A percentile compares a stretch with the other conserved stretches of the same genome.
Conservation (phyloP, 2,888 invertebrate species). For the Eurois occulta region DNA sequence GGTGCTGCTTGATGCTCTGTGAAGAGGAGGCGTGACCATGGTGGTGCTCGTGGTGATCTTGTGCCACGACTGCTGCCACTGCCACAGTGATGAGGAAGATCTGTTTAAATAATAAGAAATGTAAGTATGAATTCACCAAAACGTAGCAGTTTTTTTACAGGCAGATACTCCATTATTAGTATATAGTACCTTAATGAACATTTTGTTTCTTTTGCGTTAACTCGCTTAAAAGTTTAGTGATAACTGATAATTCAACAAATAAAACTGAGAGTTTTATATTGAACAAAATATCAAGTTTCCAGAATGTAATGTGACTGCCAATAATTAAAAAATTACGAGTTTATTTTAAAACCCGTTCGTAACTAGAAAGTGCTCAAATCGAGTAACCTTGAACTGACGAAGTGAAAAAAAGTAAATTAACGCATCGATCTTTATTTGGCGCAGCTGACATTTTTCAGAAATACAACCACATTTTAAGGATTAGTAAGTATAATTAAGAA, state of each 20-base stretch:
- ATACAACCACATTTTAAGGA: neutral
- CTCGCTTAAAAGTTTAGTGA: neutral
- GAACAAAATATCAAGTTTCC: conserved; percentile 17
- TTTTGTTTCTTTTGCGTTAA: conserved; percentile 2
- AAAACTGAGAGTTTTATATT: conserved; percentile 31
- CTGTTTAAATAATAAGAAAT: conserved; percentile 6
- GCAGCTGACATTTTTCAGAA: neutral
- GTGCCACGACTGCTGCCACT: conserved; percentile 5
- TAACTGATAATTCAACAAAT: conserved; percentile 25
- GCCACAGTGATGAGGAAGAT: conserved; percentile 20
- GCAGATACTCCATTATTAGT: neutral
- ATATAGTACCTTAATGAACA: conserved; percentile 32
- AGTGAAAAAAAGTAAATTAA: conserved; percentile 14
- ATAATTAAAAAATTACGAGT: conserved; percentile 3
- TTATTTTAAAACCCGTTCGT: conserved; percentile 7
- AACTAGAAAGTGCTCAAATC: neutral
- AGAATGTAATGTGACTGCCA: neutral
- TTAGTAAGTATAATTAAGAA: too few relatives aligned
- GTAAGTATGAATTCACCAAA: neutral
- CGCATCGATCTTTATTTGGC: neutral
- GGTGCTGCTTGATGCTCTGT: conserved; percentile 63
- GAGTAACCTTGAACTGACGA: conserved; percentile 24
- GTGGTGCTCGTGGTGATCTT: conserved; percentile 40
- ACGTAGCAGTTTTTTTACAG: neutral
- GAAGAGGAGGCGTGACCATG: conserved; percentile 63